Base-by-base conservation (phyloP, 2,113 vertebrate genomes). In the Toxotes chatareus region DNA sequence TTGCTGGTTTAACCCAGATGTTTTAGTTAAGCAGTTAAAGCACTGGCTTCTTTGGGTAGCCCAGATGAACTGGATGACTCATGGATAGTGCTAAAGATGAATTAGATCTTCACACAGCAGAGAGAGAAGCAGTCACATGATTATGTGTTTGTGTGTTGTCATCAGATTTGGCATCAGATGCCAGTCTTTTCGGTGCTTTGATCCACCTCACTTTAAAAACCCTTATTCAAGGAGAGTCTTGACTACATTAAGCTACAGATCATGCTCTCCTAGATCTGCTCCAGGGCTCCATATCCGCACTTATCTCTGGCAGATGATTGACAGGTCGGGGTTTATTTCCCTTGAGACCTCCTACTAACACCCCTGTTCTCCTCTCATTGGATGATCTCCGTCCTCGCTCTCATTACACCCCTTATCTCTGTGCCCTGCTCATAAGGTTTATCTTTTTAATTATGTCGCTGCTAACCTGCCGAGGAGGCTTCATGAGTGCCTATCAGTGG, bases 361-460 rank as follows among this genome's bases (percentile, higher is more conserved):
- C 79, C 73, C 76, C 66, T 23, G 36, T n/a, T 72, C 32, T 55
- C 32, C 63, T 87, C 79, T 84, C 61, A 89, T 88, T 93, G 91
- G 90, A 27, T 65, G 76, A 65, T 80, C 73, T 68, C 40, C 75
- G 62, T 55, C 38, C 53, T 80, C 42, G 46, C 82, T 90, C 92
- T 93, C 88, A 93, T 92, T 93, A 92, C 84, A 82, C 7, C 66
- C 73, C 92, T 93, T 94, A 93, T 94, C 93, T 90, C 79, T 57
- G 63, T 82, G 79, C 88, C 79, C 82, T 72, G 89, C 79, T 93
- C 89, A 91, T 89, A 80, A 90, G 86, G 86, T 92, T 93, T 92
- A 93, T 93, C 91, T 93, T 93, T 93, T 93, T 93, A 93, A 92
- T 93, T 93, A 92, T 93, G 91, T 91, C 27, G 46, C 82, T 14